Evolutionary conservation across 2,888 invertebrate genomes (phyloP).

Genomic region (Meta bourneti): DNA sequence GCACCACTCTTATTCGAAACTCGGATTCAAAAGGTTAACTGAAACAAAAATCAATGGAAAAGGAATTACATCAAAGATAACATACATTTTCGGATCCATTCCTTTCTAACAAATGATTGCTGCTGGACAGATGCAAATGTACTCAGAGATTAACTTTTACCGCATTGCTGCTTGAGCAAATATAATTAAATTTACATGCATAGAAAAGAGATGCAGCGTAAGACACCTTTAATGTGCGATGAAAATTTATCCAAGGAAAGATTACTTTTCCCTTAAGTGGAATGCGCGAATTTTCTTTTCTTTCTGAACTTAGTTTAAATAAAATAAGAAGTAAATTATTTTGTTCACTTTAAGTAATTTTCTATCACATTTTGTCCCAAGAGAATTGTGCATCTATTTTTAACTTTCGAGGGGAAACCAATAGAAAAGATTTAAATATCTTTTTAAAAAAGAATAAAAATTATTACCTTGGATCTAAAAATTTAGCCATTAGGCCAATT

Average conservation of each 20-base stretch:
- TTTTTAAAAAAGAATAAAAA: too few species aligned
- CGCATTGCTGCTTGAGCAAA: neutral
- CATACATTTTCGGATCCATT: slow-evolving; percentile 1
- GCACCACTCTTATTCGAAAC: neutral
- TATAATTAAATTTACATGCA: slow-evolving; percentile 6
- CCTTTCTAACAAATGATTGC: neutral
- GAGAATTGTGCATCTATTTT: too few species aligned
- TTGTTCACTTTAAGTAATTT: neutral
- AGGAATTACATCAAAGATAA: neutral
- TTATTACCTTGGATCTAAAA: too few species aligned
- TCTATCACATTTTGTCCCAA: too few species aligned
- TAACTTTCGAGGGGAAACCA: too few species aligned
- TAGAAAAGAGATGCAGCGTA: neutral
- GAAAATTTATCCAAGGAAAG: neutral
- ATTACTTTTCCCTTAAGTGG: neutral
- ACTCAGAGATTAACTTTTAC: slow-evolving; percentile 35
- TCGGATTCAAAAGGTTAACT: slow-evolving; percentile 7
- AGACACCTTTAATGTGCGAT: neutral
- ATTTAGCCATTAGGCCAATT: too few species aligned
- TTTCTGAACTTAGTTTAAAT: neutral
- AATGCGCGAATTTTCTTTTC: neutral
- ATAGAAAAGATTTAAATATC: too few species aligned
- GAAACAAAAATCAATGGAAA: neutral
- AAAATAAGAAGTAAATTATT: neutral
- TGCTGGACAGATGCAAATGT: slow-evolving; percentile 18